Base-by-base conservation (phyloP, 53 echinoderm and acorn worm genomes). In the Crossaster papposus region DNA sequence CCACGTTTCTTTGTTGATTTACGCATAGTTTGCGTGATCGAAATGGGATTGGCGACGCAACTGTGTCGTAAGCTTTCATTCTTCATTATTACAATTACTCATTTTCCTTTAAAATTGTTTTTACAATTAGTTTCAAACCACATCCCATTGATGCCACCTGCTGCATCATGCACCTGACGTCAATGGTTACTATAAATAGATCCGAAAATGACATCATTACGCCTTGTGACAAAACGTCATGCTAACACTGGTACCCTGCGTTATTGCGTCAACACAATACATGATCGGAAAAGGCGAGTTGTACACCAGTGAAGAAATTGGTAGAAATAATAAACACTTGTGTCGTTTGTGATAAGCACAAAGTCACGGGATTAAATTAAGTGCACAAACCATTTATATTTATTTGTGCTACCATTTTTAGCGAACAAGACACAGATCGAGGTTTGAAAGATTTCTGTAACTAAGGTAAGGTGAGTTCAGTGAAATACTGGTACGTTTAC, bases 171-270 rank as follows among this genome's bases (percentile, higher is more conserved):
- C 58, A 18, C 58, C 58, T 58, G 6, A 26, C 68, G 68, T 68
- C 68, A 68, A 10, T 68, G 68, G 28, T 18, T 68, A 24, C 78
- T 78, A 78, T 78, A 50, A 78, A 78, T 78, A 78, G 78, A 4
- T 44, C 23, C 1, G n/a, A 50, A 34, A 78, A 51, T 78, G 78
- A 78, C 78, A 51, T 78, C 78, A 78, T 36, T 24, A 50, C 38
- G 58, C 36, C 78, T 78, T 78, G 78, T 78, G 78, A 78, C 51
- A n/a, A 23, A 10, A 78, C 78, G 78, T 78, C 78, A 78, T 51
- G 22, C 2, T 37, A 20, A 68, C 68, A 78, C 78, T 78, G 78
- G 78, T 78, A 78, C 51, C 78, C 26, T 78, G 78, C 51, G 20
- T 11, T 10, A 44, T 22, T 75, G 22, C 17, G 1, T 22, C 10